Evolutionary conservation across 2,888 invertebrate species (phyloP).

Genomic region (Caenorhabditis virilis): DNA sequence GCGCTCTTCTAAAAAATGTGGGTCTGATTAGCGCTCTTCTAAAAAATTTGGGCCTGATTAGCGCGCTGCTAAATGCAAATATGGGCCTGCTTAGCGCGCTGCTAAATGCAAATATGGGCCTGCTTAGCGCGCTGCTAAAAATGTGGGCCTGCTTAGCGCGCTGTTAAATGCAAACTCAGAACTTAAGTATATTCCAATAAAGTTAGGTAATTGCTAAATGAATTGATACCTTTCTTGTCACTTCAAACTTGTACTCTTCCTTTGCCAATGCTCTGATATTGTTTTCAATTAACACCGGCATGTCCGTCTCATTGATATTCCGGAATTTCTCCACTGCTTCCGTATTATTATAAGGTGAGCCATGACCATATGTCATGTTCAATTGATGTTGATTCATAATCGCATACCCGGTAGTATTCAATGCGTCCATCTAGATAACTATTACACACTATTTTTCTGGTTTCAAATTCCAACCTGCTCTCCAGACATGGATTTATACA

Average conservation of each 20-base stretch:
- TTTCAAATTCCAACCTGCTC: slow-evolving; percentile 18
- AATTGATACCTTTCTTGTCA: slow-evolving; percentile 19
- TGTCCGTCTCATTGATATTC: slow-evolving; percentile 23
- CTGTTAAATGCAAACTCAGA: no score
- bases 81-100: no score
- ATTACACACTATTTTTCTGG: no score
- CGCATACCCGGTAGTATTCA: slow-evolving; percentile 54
- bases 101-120: no score
- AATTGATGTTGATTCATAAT: slow-evolving; percentile 42
- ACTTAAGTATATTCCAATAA: no score
- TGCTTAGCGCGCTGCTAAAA: no score
- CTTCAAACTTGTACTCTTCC: slow-evolving; percentile 35
- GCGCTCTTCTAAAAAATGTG: no score
- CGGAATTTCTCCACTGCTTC: slow-evolving; percentile 37
- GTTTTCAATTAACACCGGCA: slow-evolving; percentile 37
- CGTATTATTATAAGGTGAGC: slow-evolving; percentile 49
- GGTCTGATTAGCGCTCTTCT: no score
- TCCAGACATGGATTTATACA: slow-evolving; percentile 34
- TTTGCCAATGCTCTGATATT: slow-evolving; percentile 39
- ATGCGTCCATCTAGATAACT: slow-evolving; percentile 38
- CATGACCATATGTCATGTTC: slow-evolving; percentile 45
- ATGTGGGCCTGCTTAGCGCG: no score
- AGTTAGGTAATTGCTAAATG: no score
- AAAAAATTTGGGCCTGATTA: no score
- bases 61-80: no score